Evolutionary conservation across 2,113 vertebrate species (phyloP).

Genomic region (Caracal caracal): DNA sequence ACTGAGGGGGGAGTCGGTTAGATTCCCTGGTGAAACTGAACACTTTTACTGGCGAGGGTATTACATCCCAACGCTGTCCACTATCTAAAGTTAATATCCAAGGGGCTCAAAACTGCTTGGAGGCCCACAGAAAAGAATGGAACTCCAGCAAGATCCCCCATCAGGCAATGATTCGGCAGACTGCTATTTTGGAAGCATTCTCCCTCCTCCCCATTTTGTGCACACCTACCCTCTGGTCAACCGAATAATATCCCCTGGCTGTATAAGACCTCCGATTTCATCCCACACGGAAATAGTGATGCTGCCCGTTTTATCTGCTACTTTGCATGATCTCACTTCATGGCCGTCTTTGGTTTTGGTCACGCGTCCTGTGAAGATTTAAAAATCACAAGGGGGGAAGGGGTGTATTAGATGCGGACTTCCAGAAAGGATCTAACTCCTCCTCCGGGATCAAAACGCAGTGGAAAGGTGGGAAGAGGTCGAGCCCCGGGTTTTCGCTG

Average conservation of each 20-base stretch:
- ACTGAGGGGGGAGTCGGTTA: background rate
- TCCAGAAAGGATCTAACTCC: background rate
- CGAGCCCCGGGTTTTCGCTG: background rate
- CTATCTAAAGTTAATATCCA: background rate
- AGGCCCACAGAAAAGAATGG: background rate
- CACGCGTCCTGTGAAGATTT: slow-evolving; percentile 90
- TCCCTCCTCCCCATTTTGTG: background rate
- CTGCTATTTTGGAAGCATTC: background rate
- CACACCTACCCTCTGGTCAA: slow-evolving; percentile 96
- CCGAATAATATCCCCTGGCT: slow-evolving; percentile 97
- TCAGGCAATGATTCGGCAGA: background rate
- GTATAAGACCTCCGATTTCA: slow-evolving; percentile 96
- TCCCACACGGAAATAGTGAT: slow-evolving; percentile 99
- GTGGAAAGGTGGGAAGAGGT: background rate
- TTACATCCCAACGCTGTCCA: background rate
- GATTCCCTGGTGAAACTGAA: background rate
- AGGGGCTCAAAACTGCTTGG: background rate
- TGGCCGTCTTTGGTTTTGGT: slow-evolving; percentile 99
- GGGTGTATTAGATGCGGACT: background rate
- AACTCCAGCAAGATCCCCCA: background rate
- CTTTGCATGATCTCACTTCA: slow-evolving; percentile 97
- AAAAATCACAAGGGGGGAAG: slow-evolving; percentile 3
- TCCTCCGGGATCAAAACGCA: background rate
- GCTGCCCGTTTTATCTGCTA: slow-evolving; percentile 98
- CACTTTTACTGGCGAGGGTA: background rate